Evolutionary conservation across 2,888 invertebrate species (phyloP), one percentile per base, ranked within the genome.

Genomic region (Asteroscopus sphinx): DNA sequence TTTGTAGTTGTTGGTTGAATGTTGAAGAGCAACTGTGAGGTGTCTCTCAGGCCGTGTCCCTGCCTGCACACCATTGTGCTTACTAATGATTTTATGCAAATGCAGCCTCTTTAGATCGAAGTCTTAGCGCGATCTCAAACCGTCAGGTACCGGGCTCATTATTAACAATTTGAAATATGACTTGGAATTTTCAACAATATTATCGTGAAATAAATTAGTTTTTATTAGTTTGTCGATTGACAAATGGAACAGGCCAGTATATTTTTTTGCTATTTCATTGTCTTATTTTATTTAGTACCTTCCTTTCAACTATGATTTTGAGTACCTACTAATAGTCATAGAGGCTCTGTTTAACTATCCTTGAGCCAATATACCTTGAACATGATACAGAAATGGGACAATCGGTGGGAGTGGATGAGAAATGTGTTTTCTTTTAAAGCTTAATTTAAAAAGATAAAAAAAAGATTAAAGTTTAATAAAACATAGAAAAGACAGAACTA

Each of bases 61-160:
- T 91, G 90, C 91, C 87, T 88, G 92, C 85, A 84, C 89, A 88
- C 92, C 93, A 93, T 94, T 94, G 94, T 94, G 94, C 93, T 93
- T 93, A 92, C 94, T 94, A 93, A 94, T 93, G 94, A 94, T 93
- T 94, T 94, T 94, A 94, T 94, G 94, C 94, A 94, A 93, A 94
- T 94, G 94, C 89, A 93, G 86, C 89, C 92, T 93, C 93, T 93
- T 93, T 92, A 93, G 93, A 94, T 93, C 92, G 93, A 91, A 92
- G 93, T 92, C 93, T 93, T 94, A 93, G 92, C 92, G 93, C 93
- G 93, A 93, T 93, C 93, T 93, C 91, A 80, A 90, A 90, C 89
- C 91, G 91, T 93, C 93, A 93, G 93, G 93, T 92, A 93, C 92
- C 87, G 83, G 86, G 91, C 91, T 93, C 93, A 93, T 93, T 93